A percentile compares a stretch with the other conserved stretches of the same genome.
phyloP scores from a whole-genome alignment of 1,140 invertebrate species.

The Calephelis nemesis region DNA sequence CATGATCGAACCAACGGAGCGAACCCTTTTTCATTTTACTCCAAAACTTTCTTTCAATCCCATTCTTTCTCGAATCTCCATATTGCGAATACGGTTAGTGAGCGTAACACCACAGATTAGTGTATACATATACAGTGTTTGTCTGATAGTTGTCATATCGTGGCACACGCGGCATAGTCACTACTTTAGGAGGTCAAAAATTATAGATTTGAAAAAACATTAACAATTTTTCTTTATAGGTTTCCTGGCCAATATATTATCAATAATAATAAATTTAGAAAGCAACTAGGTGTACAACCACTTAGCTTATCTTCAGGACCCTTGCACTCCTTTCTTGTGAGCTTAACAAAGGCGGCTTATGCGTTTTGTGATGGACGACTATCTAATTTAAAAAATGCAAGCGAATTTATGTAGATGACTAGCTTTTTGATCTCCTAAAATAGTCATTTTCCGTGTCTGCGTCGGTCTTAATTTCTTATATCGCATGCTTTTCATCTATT shows the following conservation, averaged over 20 bases:
- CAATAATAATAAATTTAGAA: no score
- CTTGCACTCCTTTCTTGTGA: not conserved
- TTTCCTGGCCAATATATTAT: not conserved
- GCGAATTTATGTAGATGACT: not conserved
- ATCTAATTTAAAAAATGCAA: constrained; percentile 19
- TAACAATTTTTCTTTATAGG: not conserved
- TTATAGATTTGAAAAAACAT: not conserved
- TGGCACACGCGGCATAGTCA: not conserved
- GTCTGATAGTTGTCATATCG: not conserved
- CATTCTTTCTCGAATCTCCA: no score
- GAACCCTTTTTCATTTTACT: no score
- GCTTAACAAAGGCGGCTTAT: not conserved
- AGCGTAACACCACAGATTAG: no score
- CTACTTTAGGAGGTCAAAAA: constrained; percentile 6
- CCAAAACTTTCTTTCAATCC: no score
- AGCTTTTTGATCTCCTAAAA: no score
- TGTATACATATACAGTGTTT: no score
- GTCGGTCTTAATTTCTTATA: no score
- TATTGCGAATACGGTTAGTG: no score
- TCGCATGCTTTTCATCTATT: no score
- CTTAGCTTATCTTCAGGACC: not conserved
- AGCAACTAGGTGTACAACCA: not conserved
- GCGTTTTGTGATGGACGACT: not conserved
- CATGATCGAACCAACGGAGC: no score
- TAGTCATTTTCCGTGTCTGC: no score